Evolutionary conservation across 2,113 vertebrate genomes (phyloP).

Genomic region (Pionites leucogaster): DNA sequence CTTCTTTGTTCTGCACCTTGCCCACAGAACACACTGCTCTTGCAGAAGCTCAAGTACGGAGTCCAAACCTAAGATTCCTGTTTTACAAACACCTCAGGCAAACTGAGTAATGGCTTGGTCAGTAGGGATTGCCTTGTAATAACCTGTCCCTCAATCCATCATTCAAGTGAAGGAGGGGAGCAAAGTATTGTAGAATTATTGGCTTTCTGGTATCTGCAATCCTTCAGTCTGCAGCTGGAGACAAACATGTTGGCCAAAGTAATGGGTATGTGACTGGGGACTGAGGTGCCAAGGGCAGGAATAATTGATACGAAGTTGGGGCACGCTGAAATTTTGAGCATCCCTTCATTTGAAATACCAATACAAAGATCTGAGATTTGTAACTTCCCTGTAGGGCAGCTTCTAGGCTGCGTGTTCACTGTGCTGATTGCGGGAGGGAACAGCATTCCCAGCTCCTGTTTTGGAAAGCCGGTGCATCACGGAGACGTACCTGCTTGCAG

Average conservation of each 20-base stretch:
- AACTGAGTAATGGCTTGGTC: not conserved
- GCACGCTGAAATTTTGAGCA: not conserved
- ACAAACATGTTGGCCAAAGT: not conserved
- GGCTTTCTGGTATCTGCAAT: not conserved
- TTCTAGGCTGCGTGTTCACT: not conserved
- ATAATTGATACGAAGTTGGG: not conserved
- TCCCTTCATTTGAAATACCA: not conserved
- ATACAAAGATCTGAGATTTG: not conserved
- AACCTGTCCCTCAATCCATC: not conserved
- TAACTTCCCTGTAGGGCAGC: not conserved
- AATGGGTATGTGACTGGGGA: not conserved
- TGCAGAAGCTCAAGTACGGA: not conserved
- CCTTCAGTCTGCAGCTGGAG: not conserved
- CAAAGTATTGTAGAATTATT: not conserved
- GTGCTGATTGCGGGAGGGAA: not conserved
- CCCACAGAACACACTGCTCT: not conserved
- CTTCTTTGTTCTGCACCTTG: not conserved
- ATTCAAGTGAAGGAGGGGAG: not conserved
- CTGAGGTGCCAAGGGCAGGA: not conserved
- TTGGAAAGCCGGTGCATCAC: not conserved
- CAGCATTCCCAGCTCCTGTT: not conserved
- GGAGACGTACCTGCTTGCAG: not conserved
- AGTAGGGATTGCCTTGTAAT: not conserved
- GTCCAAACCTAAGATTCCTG: not conserved
- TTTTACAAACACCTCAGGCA: not conserved